Evolutionary conservation across 1,140 invertebrate genomes (phyloP).

Genomic region (Ceratina japonica): DNA sequence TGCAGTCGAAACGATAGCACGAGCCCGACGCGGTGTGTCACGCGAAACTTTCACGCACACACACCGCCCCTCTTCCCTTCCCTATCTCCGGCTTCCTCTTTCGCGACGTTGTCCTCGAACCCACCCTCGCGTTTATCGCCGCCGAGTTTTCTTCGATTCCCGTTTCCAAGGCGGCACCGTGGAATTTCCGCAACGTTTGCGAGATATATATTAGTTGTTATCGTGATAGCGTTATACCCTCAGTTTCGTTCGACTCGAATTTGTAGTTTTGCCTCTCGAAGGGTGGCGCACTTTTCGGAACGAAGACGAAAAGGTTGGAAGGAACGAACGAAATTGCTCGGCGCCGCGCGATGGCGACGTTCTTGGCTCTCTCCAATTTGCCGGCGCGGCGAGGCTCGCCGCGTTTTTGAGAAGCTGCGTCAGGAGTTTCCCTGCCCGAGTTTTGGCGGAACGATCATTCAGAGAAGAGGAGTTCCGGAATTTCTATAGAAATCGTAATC

Average conservation of each 20-base stretch:
- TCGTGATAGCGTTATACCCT: not conserved
- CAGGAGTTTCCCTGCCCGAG: slow-evolving; percentile 5
- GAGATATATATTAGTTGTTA: not conserved
- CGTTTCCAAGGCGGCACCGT: not conserved
- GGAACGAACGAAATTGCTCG: slow-evolving; percentile 1
- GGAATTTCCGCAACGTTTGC: slow-evolving; percentile 4
- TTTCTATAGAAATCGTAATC: slow-evolving; percentile 1
- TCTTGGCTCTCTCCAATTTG: slow-evolving; percentile 17
- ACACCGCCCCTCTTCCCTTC: slow-evolving; percentile 10
- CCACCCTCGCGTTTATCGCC: not conserved
- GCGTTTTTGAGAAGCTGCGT: slow-evolving; percentile 22
- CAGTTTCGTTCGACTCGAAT: slow-evolving; percentile 3
- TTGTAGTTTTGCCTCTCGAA: not conserved
- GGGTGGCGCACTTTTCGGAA: not conserved
- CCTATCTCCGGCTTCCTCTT: slow-evolving; percentile 27
- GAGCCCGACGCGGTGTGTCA: slow-evolving; percentile 15
- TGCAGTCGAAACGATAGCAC: slow-evolving; percentile 12
- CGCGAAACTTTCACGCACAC: slow-evolving; percentile 36
- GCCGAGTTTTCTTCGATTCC: not conserved
- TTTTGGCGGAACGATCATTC: slow-evolving; percentile 25
- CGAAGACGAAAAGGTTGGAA: not conserved
- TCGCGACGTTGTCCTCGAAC: not conserved
- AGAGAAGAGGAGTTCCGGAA: not conserved
- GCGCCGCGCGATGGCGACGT: slow-evolving; percentile 15
- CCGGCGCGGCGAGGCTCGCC: slow-evolving; percentile 5